phyloP scores from a whole-genome alignment of 2,888 invertebrate species.

The Hermaeophaga mercurialis region DNA sequence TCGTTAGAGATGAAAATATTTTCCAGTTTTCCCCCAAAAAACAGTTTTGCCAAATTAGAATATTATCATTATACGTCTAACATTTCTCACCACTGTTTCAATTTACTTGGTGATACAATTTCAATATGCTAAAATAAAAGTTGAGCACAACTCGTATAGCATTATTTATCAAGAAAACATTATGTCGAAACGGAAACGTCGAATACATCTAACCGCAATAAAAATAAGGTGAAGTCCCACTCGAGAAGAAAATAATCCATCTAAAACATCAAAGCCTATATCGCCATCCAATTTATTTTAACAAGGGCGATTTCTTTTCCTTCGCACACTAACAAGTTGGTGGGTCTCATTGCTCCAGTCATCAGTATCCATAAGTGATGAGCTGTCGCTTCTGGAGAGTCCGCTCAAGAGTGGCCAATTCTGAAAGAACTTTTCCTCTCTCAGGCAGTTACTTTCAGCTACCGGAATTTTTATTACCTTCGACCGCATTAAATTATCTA shows the following conservation, averaged over 20 bases:
- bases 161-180: slow-evolving; percentile 8
- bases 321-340: slow-evolving; percentile 53
- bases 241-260: slow-evolving; percentile 38
- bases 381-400: slow-evolving; percentile 52
- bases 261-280: slow-evolving; percentile 54
- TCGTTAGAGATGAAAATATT: too few relatives aligned
- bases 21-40: too few relatives aligned
- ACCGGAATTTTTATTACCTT: slow-evolving; percentile 51
- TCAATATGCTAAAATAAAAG: background rate
- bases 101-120: too few relatives aligned
- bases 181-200: background rate
- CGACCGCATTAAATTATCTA: slow-evolving; percentile 52
- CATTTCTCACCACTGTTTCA: too few relatives aligned
- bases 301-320: slow-evolving; percentile 49
- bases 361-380: slow-evolving; percentile 82
- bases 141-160: background rate
- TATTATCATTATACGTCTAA: too few relatives aligned
- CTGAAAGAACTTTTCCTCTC: slow-evolving; percentile 48
- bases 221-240: slow-evolving; percentile 27
- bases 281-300: slow-evolving; percentile 58
- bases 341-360: slow-evolving; percentile 69
- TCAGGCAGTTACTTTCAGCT: slow-evolving; percentile 28
- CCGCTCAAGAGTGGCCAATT: slow-evolving; percentile 52
- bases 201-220: slow-evolving; percentile 18
- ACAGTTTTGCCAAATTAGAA: too few relatives aligned